Conservation (phyloP, 2,113 vertebrate genomes). For the Petrocephalus microphthalmus region DNA sequence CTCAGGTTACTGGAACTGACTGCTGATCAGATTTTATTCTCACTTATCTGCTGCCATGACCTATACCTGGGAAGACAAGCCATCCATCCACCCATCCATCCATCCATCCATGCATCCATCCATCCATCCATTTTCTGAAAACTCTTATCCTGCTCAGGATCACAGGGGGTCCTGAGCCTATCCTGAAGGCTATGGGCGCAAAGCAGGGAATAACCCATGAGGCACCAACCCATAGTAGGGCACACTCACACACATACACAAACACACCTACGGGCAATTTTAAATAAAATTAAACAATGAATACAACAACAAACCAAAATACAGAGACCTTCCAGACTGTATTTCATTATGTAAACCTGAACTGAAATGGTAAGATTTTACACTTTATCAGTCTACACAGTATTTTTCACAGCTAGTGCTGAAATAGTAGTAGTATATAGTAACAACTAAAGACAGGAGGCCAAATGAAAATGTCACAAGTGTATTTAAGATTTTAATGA, state of each 20-base stretch:
- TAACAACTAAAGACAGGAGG: not conserved
- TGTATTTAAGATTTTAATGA: not conserved
- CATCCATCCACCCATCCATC: not conserved
- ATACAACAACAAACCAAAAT: not conserved
- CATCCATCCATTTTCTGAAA: not conserved
- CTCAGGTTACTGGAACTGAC: not conserved
- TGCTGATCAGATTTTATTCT: not conserved
- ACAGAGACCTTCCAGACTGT: not conserved
- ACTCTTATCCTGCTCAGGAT: not conserved
- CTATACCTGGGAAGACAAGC: not conserved
- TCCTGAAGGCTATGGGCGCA: not conserved
- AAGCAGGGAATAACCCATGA: not conserved
- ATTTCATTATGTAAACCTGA: not conserved
- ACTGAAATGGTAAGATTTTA: not conserved
- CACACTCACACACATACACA: not conserved
- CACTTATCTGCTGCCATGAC: not conserved
- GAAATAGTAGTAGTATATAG: not conserved
- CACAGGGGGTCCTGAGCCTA: not conserved
- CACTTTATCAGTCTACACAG: not conserved
- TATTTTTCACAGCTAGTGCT: not conserved
- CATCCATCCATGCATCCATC: not conserved
- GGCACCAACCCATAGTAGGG: not conserved
- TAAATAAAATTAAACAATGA: not conserved
- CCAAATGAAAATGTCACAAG: not conserved
- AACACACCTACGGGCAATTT: not conserved